Percentiles rank a stretch among this genome's conserved stretches.
These are phyloP conservation scores for Columba janthina DNA, from an alignment of 2,113 vertebrate species.

Conservation along the genomic window DNA sequence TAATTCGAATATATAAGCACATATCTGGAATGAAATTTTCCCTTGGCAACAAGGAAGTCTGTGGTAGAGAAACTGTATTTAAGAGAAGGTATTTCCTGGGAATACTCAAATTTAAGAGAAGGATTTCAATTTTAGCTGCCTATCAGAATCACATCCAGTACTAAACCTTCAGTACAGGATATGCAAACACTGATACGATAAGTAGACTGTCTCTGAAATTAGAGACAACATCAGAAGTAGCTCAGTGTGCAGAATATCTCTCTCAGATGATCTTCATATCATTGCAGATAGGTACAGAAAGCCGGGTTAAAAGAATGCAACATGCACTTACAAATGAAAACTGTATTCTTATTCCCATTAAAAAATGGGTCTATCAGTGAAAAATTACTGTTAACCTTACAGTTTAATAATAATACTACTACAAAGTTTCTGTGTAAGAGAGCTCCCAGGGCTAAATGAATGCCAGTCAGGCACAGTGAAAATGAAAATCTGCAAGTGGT, in stretches of 20 bases:
- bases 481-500: not conserved
- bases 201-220: not conserved
- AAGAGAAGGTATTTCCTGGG: not conserved
- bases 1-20: slow-evolving; percentile 19
- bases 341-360: not conserved
- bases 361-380: not conserved
- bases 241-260: not conserved
- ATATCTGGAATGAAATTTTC: not conserved
- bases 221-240: not conserved
- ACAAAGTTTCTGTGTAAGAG: not conserved
- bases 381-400: not conserved
- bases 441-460: not conserved
- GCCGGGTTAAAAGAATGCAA: not conserved
- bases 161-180: not conserved
- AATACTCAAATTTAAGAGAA: not conserved
- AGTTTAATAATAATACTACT: not conserved
- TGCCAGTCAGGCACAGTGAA: not conserved
- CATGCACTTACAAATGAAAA: not conserved
- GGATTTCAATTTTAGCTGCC: not conserved
- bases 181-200: not conserved
- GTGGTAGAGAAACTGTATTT: not conserved
- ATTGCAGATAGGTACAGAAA: not conserved
- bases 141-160: not conserved
- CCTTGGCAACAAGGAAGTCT: not conserved
- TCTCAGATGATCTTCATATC: not conserved